Evolutionary conservation across 2,113 vertebrate species (phyloP).

Genomic region (Podarcis muralis): DNA sequence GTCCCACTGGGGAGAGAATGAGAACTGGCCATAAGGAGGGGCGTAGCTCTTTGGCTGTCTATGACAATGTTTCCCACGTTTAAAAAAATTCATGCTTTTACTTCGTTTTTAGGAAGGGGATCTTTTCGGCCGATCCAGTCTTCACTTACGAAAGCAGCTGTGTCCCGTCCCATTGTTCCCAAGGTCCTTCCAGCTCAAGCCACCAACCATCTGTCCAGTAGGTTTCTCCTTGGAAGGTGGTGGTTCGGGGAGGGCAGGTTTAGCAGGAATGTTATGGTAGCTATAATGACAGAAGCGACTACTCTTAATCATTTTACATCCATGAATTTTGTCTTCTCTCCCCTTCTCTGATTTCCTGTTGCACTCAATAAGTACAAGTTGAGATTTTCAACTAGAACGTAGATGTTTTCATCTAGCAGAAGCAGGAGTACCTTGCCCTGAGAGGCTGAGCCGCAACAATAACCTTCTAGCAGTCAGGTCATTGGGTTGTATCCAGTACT

Average conservation of each 20-base stretch:
- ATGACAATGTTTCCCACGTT: neutral
- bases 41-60: neutral
- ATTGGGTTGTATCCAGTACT: no score
- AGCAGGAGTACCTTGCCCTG: neutral
- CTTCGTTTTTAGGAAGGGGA: constrained; percentile 81
- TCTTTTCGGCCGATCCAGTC: constrained; percentile 95
- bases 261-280: neutral
- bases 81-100: constrained; percentile 26
- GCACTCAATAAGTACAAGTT: neutral
- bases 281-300: neutral
- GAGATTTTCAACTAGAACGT: neutral
- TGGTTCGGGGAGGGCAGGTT: neutral
- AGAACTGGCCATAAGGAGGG: no score
- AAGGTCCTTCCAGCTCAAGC: constrained; percentile 80
- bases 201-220: constrained; percentile 88
- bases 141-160: constrained; percentile 81
- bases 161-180: constrained; percentile 84
- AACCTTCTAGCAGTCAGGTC: no score
- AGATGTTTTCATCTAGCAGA: neutral
- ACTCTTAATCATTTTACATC: neutral
- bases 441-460: no score
- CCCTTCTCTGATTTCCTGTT: neutral
- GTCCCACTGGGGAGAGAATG: no score
- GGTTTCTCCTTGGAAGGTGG: constrained; percentile 51
- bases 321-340: accelerated